A percentile compares a stretch with the other conserved stretches of the same genome.
Conservation (phyloP, 2,113 vertebrate genomes). For the Helogale parvula region DNA sequence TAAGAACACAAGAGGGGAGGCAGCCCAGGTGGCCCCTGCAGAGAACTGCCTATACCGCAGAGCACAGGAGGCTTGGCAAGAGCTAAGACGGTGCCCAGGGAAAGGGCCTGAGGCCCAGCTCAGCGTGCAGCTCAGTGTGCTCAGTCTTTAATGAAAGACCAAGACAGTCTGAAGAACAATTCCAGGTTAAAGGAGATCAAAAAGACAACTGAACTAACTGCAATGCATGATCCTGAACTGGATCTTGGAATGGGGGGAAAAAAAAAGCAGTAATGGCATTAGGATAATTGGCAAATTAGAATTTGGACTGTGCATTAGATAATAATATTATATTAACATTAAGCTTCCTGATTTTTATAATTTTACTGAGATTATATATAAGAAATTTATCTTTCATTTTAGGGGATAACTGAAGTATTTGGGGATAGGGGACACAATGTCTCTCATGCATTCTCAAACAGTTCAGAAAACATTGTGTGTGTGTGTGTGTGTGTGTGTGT, state of each 20-base stretch:
- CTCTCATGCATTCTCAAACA: not conserved
- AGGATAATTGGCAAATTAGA: not conserved
- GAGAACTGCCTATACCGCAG: slow-evolving; percentile 88
- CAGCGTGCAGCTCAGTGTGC: slow-evolving; percentile 79
- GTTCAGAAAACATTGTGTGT: not conserved
- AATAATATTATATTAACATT: not conserved
- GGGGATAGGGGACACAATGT: not conserved
- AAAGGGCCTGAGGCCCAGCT: slow-evolving; percentile 84
- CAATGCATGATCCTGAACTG: not conserved
- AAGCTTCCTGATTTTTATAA: not conserved
- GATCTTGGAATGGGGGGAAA: not conserved
- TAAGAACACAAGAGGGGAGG: slow-evolving; percentile 80
- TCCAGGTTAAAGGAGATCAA: not conserved
- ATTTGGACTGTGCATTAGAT: not conserved
- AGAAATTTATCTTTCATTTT: not conserved
- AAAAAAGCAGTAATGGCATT: not conserved
- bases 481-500: too few relatives aligned
- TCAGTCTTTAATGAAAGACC: slow-evolving; percentile 48
- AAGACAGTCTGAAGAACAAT: not conserved
- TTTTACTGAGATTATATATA: not conserved
- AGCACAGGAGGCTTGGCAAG: slow-evolving; percentile 88
- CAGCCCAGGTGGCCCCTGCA: slow-evolving; percentile 75
- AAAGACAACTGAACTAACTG: not conserved
- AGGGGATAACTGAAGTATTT: not conserved
- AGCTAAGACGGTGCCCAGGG: slow-evolving; percentile 80